Evolutionary conservation across 2,888 invertebrate genomes (phyloP), one percentile per base, ranked within the genome.

Genomic region (Apodemia hepburni): DNA sequence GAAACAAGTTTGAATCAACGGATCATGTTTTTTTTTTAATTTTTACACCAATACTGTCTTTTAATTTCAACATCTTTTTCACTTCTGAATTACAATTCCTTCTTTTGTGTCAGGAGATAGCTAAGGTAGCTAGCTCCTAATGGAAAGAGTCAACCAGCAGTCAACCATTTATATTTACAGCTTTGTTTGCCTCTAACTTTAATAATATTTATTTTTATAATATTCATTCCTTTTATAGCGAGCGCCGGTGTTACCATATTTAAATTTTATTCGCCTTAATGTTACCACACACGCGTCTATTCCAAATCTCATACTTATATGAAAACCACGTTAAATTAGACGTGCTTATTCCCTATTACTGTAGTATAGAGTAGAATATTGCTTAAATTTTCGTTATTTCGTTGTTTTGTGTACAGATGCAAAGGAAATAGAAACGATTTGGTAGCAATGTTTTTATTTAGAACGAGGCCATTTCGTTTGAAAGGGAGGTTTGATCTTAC

Each of bases 201-300:
- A 64, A 57, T 65, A 72, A 76, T 76, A 81, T 81, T 77, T 73
- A 75, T 79, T 80, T 81, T 83, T 81, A 82, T 85, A 84, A 85
- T 84, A 83, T 87, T 81, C 79, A 77, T 85, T 79, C 80, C 79
- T 87, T 38, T 87, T 85, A 87, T 85, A 81, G 82, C 86, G 74
- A 73, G 70, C 73, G 75, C 81, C 76, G 75, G 80, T 87, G 88
- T 84, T 84, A 84, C 88, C 85, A 85, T 90, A 90, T 90, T 90
- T 90, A 89, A 90, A 89, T 90, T 88, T 89, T 89, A 88, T 89
- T 85, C 78, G 83, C 86, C 88, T 88, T 89, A 90, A 89, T 88
- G 88, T 88, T 82, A 80, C 88, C 89, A 87, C 87, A 88, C 84
- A 85, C 86, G 83, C 81, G 82, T 80, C 38, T 38, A 38, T 38